Evolutionary conservation across 2,888 invertebrate genomes (phyloP).

Genomic region (Halocaridina rubra): DNA sequence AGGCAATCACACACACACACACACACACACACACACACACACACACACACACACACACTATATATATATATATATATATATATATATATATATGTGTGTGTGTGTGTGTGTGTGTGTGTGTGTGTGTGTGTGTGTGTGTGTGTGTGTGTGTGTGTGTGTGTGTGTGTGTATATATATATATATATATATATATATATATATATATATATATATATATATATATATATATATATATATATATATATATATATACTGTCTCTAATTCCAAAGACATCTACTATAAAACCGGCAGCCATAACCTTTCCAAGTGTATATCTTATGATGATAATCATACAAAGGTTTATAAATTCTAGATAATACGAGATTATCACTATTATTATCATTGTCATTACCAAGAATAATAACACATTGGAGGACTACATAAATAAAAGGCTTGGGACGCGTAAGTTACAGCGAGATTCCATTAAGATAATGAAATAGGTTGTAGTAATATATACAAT

Average conservation of each 20-base stretch:
- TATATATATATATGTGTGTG: background rate
- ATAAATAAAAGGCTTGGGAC: background rate
- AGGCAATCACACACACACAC: no score
- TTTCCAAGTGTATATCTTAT: no score
- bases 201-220: constrained; percentile 1
- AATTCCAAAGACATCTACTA: no score
- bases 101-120: no score
- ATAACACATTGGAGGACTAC: background rate
- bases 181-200: background rate
- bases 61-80: no score
- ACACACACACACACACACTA: no score
- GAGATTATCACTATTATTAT: background rate
- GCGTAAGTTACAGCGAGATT: no score
- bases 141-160: no score
- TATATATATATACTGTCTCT: background rate
- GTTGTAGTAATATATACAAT: no score
- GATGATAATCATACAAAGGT: background rate
- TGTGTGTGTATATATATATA: background rate
- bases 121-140: no score
- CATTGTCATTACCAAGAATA: background rate
- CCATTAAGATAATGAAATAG: no score
- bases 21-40: background rate
- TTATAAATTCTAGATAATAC: background rate
- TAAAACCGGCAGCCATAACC: no score
- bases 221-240: background rate